Evolutionary conservation across 2,797 vertebrate genomes (phyloP), one percentile per base, ranked within the genome.

Genomic region (Dallia pectoralis): DNA sequence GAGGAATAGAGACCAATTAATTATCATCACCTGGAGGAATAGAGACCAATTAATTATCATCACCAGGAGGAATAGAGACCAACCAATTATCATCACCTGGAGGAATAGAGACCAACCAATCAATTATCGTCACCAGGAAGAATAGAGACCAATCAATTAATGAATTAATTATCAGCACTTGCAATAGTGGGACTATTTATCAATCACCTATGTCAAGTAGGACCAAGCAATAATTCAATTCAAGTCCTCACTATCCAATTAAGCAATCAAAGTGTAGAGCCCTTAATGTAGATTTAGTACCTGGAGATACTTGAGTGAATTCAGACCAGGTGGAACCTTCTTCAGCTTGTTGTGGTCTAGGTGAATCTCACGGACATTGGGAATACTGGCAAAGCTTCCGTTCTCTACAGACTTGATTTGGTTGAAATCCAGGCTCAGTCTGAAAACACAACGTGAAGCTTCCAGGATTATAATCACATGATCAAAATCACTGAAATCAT

Each of bases 331-430:
- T 51, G 97, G 98, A 71, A 99, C 91, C 81, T 93, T 97, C 83
- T 91, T 97, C 80, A 99, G 91, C 72, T 95, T 96, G 85, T 99
- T 99, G 85, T 95, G 95, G 85, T 99, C 95, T 79, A 99, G 82
- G 73, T 98, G 96, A 82, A 99, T 93, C 90, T 96, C 94, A 67
- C 95, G 92, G 84, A 98, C 40, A 33, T 89, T 94, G 25, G 97
- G 94, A 77, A 94, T 93, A 80, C 84, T 95, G 75, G 88, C 89
- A 16, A 99, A 88, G 77, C 92, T 99, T 83, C 97, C 96, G 1
- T 99, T 98, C 91, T 99, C 97, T 29, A 99, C 94, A 29, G 84
- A 96, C 85, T 95, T 96, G 82, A 99, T 98, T 90, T 93, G 95
- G 86, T 99, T 99, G 80, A 96, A 97, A 69, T 93, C 94, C 33